Conservation (phyloP, 2,797 vertebrate genomes). For the Crossoptilon crossoptilon region DNA sequence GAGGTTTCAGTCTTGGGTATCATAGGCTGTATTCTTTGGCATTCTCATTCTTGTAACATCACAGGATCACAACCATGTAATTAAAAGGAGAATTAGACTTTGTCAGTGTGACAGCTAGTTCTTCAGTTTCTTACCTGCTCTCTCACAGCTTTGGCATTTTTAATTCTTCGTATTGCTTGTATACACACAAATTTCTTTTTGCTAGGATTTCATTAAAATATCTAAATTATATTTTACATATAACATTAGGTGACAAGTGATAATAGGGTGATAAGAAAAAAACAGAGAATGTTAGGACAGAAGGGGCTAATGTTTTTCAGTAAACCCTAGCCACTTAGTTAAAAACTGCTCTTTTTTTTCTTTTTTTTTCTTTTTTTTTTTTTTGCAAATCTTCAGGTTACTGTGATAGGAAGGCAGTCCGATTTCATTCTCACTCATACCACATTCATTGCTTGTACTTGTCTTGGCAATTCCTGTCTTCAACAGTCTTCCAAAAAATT, state of each 20-base stretch:
- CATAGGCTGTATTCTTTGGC: background rate
- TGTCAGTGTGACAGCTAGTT: background rate
- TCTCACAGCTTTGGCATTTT: background rate
- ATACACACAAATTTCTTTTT: background rate
- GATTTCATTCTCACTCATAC: constrained; percentile 33
- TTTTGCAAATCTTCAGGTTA: background rate
- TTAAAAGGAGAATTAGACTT: background rate
- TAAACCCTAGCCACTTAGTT: background rate
- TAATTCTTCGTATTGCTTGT: background rate
- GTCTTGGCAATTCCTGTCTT: background rate
- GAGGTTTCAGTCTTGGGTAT: background rate
- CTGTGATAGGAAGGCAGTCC: constrained; percentile 9
- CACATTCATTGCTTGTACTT: background rate
- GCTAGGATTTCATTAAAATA: background rate
- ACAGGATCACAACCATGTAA: background rate
- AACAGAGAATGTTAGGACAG: background rate
- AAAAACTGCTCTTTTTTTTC: background rate
- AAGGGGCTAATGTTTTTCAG: background rate
- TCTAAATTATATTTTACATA: background rate
- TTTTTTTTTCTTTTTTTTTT: background rate
- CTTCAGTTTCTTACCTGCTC: background rate
- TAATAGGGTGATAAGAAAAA: background rate
- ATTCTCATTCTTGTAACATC: background rate
- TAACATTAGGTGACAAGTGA: background rate
- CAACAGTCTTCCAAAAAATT: background rate